These are phyloP conservation scores for Leptobrachium ailaonicum DNA, from an alignment of 2,113 vertebrate genomes.

Conservation along the genomic window DNA sequence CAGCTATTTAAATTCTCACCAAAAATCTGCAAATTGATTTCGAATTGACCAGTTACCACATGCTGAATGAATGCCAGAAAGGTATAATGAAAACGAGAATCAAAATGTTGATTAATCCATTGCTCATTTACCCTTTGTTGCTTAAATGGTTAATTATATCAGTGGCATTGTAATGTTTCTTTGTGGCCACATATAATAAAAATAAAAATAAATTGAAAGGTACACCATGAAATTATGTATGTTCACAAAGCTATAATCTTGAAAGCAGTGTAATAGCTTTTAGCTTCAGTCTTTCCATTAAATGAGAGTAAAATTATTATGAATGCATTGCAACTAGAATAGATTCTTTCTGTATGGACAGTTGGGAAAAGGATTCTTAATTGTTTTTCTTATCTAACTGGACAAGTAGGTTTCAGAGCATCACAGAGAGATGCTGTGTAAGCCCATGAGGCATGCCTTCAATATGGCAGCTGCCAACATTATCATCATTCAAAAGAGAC, in stretches of 20 bases:
- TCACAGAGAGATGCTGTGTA: background rate
- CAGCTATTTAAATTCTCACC: too few species aligned
- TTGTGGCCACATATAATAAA: background rate
- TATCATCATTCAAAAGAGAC: constrained; percentile 30
- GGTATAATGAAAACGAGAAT: too few species aligned
- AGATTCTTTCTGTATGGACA: constrained; percentile 14
- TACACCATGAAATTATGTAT: background rate
- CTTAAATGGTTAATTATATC: too few species aligned
- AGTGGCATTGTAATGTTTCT: background rate
- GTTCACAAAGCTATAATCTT: background rate
- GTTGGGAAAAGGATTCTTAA: constrained; percentile 28
- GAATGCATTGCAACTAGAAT: constrained; percentile 16
- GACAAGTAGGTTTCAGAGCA: constrained; percentile 22
- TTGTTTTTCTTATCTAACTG: constrained; percentile 43
- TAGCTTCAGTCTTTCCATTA: background rate
- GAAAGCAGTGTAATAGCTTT: background rate
- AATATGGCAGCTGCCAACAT: constrained; percentile 34
- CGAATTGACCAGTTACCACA: too few species aligned
- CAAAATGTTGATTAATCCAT: too few species aligned
- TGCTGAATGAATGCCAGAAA: too few species aligned
- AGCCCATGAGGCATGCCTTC: constrained; percentile 31
- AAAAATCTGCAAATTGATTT: too few species aligned
- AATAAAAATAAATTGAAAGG: background rate
- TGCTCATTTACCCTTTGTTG: too few species aligned
- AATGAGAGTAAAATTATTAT: constrained; percentile 1